A percentile compares a stretch with the other conserved stretches of the same genome.
Evolutionary conservation across 2,113 vertebrate species (phyloP).

Genomic region (Coracopsis vasa): DNA sequence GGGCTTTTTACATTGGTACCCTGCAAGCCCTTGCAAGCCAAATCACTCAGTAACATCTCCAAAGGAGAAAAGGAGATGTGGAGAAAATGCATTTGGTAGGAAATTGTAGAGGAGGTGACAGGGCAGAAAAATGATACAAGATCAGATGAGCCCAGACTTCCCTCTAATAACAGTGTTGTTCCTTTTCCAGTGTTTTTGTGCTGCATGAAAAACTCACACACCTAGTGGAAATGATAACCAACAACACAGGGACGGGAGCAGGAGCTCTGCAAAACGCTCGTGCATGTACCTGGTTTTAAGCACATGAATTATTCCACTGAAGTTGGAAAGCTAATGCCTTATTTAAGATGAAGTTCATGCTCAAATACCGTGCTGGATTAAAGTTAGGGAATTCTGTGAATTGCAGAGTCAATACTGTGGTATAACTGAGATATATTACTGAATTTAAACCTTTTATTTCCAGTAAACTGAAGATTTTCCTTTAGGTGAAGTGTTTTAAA

Average conservation of each 20-base stretch:
- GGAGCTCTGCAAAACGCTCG: not conserved
- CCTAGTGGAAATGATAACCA: not conserved
- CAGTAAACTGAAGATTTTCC: not conserved
- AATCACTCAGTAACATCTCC: not conserved
- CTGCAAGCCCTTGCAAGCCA: not conserved
- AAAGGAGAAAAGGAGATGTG: not conserved
- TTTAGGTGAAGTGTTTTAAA: not conserved
- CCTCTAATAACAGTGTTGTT: not conserved
- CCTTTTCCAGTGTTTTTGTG: not conserved
- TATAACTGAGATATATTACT: not conserved
- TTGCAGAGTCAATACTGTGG: not conserved
- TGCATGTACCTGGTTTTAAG: not conserved
- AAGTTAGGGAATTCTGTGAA: not conserved
- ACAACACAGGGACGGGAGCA: not conserved
- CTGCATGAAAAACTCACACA: not conserved
- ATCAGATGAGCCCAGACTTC: not conserved
- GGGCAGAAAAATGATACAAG: constrained; percentile 1
- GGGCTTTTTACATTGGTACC: not conserved
- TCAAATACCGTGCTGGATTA: not conserved
- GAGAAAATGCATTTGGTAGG: not conserved
- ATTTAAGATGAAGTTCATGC: not conserved
- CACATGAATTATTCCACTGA: constrained; percentile 10
- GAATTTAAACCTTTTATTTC: not conserved
- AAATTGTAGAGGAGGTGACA: not conserved
- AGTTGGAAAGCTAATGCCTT: not conserved